Conservation (phyloP, 2,797 vertebrate species). For the Benthosema pterotum region DNA sequence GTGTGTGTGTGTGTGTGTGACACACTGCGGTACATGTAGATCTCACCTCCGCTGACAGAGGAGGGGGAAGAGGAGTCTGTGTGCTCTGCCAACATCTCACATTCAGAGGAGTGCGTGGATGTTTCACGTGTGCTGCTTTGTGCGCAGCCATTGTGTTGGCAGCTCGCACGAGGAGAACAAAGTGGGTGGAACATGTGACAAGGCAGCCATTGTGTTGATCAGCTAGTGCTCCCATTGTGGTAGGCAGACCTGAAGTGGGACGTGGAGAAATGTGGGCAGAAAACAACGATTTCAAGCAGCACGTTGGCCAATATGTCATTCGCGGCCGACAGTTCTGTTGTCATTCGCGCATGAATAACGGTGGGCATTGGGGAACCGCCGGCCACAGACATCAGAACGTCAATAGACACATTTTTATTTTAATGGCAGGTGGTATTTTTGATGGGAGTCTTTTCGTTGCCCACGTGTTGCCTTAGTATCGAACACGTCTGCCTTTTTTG, state of each 20-base stretch:
- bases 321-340: slow-evolving; percentile 63
- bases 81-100: too few relatives aligned
- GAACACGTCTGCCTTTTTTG: slow-evolving; percentile 44
- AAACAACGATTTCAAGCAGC: too few relatives aligned
- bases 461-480: slow-evolving; percentile 59
- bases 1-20: too few relatives aligned
- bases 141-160: slow-evolving; percentile 22
- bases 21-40: too few relatives aligned
- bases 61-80: too few relatives aligned
- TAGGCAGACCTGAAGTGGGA: too few relatives aligned
- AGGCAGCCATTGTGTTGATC: too few relatives aligned
- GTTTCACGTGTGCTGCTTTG: slow-evolving; percentile 8
- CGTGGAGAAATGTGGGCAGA: too few relatives aligned
- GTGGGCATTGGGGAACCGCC: slow-evolving; percentile 57
- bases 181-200: slow-evolving; percentile 47
- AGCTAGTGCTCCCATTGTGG: too few relatives aligned
- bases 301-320: too few relatives aligned
- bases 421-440: slow-evolving; percentile 60
- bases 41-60: too few relatives aligned
- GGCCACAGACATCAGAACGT: slow-evolving; percentile 71
- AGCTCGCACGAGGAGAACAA: slow-evolving; percentile 1
- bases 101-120: neutral
- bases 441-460: slow-evolving; percentile 59
- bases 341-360: slow-evolving; percentile 67
- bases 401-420: slow-evolving; percentile 66